Evolutionary conservation across 2,797 vertebrate species (phyloP).

Genomic region (Melanogrammus aeglefinus): DNA sequence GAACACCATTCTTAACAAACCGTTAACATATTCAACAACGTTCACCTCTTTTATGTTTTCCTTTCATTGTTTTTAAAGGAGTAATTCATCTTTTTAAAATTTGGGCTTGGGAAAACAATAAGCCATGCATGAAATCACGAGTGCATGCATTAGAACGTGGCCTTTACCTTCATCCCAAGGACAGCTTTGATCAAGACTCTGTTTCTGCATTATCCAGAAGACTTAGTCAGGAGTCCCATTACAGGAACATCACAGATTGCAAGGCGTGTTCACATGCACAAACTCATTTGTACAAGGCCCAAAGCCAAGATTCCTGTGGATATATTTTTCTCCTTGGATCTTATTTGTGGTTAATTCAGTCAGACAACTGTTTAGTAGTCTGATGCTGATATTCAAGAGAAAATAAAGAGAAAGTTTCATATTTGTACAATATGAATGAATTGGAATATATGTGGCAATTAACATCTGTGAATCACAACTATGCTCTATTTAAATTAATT

Average conservation of each 20-base stretch:
- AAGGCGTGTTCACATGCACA: constrained; percentile 1
- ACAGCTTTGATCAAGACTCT: background rate
- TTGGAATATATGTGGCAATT: constrained; percentile 14
- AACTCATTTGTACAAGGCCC: background rate
- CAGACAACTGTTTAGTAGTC: constrained; percentile 16
- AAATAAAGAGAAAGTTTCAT: constrained; percentile 15
- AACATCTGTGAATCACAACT: constrained; percentile 25
- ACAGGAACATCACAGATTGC: background rate
- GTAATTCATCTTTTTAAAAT: background rate
- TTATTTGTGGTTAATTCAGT: background rate
- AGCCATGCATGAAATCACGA: constrained; percentile 4
- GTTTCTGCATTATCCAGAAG: background rate
- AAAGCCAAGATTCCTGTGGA: background rate
- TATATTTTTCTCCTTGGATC: background rate
- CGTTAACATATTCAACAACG: background rate
- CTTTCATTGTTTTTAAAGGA: background rate
- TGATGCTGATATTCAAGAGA: constrained; percentile 1
- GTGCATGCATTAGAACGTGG: constrained; percentile 6
- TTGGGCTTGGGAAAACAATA: background rate
- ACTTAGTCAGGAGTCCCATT: background rate
- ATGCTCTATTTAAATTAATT: constrained; percentile 21
- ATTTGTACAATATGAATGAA: constrained; percentile 30
- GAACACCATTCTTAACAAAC: background rate
- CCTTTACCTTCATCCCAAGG: background rate
- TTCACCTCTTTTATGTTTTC: background rate